phyloP scores from a whole-genome alignment of 2,888 invertebrate genomes.

The Patella ulyssiponensis region DNA sequence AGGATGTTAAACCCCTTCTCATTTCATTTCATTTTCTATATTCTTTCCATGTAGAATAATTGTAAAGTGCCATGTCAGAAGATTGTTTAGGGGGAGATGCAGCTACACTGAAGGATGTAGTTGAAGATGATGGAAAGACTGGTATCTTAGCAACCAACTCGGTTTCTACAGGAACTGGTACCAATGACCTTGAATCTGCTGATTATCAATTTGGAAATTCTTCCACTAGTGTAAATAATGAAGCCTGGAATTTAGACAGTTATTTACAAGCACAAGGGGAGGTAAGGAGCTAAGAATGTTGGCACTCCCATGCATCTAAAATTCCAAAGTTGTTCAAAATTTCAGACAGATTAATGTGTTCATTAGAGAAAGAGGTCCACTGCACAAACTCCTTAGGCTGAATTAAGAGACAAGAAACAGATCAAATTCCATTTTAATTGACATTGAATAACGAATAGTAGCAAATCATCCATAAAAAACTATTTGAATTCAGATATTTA shows the following conservation, averaged over 20 bases:
- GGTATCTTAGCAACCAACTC: not conserved
- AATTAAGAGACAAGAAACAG: too few relatives aligned
- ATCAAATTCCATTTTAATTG: too few relatives aligned
- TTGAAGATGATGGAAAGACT: not conserved
- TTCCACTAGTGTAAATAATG: not conserved
- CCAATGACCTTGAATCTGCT: not conserved
- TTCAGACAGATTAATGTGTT: too few relatives aligned
- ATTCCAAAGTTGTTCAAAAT: too few relatives aligned
- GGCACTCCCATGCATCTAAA: too few relatives aligned
- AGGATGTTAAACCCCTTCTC: not conserved
- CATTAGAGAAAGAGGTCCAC: too few relatives aligned
- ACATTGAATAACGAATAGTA: too few relatives aligned
- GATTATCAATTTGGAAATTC: not conserved
- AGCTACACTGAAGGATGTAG: conserved; percentile 8
- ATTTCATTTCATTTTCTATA: not conserved
- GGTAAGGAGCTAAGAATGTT: not conserved
- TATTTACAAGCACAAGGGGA: not conserved
- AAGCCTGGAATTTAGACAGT: not conserved
- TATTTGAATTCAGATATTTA: too few relatives aligned
- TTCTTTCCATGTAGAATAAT: not conserved
- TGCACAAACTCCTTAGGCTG: too few relatives aligned
- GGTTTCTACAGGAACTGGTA: not conserved
- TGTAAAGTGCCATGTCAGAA: conserved; percentile 3
- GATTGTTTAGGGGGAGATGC: not conserved
- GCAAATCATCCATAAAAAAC: too few relatives aligned